These are phyloP conservation scores for Chitala chitala DNA, from an alignment of 2,113 vertebrate genomes.

Conservation along the genomic window DNA sequence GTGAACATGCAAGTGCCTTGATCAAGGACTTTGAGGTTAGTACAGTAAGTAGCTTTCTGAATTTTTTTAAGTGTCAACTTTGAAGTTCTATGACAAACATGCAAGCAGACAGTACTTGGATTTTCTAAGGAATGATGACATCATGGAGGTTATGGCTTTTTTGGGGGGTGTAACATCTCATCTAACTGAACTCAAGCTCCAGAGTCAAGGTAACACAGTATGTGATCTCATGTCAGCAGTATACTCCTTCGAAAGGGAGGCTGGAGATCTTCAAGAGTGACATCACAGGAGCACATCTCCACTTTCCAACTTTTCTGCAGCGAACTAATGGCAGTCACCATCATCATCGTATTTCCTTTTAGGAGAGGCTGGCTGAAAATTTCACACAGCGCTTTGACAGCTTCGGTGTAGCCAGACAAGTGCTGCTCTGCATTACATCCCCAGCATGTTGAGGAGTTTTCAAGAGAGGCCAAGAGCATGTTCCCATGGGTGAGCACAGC, in stretches of 20 bases:
- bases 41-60: not conserved
- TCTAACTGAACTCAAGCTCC: no score
- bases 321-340: constrained; percentile 21
- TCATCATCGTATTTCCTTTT: constrained; percentile 16
- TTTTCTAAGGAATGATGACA: no score
- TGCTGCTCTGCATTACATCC: constrained; percentile 6
- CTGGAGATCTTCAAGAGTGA: constrained; percentile 24
- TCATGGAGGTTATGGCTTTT: no score
- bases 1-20: not conserved
- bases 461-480: not conserved
- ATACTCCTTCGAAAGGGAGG: constrained; percentile 2
- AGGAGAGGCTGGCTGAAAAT: constrained; percentile 16
- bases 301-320: constrained; percentile 14
- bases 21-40: not conserved
- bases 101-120: no score
- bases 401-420: constrained; percentile 14
- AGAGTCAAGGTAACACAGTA: no score
- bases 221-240: no score
- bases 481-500: not conserved
- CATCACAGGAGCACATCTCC: not conserved
- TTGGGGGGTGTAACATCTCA: no score
- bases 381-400: not conserved
- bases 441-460: constrained; percentile 9
- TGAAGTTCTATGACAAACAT: no score
- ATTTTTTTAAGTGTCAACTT: no score